phyloP scores from a whole-genome alignment of 2,888 invertebrate genomes.

The Sclerodermus sp. region DNA sequence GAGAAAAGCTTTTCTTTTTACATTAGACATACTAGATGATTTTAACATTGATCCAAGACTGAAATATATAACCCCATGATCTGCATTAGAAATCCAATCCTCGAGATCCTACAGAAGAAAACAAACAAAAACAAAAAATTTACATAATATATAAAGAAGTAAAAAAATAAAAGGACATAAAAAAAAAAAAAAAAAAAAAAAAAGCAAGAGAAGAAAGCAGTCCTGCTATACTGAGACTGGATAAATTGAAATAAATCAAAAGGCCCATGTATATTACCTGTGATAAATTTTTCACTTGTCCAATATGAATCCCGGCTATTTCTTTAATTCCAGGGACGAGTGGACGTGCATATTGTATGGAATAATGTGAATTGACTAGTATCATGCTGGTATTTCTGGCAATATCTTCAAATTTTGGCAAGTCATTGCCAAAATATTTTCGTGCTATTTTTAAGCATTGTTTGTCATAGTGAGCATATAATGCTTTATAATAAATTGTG shows the following conservation, averaged over 20 bases:
- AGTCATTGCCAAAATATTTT: conserved; percentile 58
- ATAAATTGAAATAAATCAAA: too few relatives aligned
- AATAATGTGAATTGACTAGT: conserved; percentile 66
- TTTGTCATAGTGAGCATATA: conserved; percentile 52
- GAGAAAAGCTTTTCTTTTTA: conserved; percentile 66
- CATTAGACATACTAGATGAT: conserved; percentile 65
- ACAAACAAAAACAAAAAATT: too few relatives aligned
- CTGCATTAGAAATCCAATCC: conserved; percentile 34
- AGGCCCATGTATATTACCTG: conserved; percentile 60
- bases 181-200: too few relatives aligned
- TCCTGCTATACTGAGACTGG: too few relatives aligned
- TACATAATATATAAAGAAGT: too few relatives aligned
- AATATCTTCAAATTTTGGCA: conserved; percentile 63
- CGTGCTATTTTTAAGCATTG: conserved; percentile 51
- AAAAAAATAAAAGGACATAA: too few relatives aligned
- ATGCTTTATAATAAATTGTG: conserved; percentile 42
- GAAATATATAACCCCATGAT: conserved; percentile 69
- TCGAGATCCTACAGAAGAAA: conserved; percentile 39
- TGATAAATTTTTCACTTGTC: conserved; percentile 55
- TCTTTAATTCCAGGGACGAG: conserved; percentile 63
- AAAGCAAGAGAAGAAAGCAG: too few relatives aligned
- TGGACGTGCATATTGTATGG: conserved; percentile 63
- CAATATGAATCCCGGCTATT: conserved; percentile 42
- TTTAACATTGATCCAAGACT: conserved; percentile 77
- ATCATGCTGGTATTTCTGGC: conserved; percentile 62